phyloP scores from a whole-genome alignment of 2,113 vertebrate species.

The Zapus hudsonius region DNA sequence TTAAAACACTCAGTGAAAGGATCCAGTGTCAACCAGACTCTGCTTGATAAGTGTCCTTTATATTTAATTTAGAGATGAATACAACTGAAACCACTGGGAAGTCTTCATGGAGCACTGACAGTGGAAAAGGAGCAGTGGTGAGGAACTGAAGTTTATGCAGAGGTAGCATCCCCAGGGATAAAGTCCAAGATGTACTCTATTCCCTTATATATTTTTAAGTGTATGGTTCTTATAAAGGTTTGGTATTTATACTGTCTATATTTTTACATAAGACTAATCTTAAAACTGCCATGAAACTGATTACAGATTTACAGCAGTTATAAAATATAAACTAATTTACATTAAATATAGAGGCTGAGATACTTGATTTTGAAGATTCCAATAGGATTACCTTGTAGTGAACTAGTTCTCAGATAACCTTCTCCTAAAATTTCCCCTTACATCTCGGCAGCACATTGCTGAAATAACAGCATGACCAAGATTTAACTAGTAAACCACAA shows the following conservation, averaged over 20 bases:
- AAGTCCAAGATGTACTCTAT: neutral
- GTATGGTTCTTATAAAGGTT: neutral
- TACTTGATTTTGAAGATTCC: constrained; percentile 6
- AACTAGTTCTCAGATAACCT: neutral
- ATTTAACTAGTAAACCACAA: constrained; percentile 50
- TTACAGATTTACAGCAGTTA: neutral
- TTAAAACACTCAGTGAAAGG: neutral
- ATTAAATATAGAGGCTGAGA: constrained; percentile 1
- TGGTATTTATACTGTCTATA: neutral
- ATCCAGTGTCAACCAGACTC: neutral
- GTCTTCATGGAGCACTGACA: neutral
- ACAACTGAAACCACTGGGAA: neutral
- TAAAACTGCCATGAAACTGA: neutral
- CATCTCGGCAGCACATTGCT: constrained; percentile 51
- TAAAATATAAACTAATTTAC: constrained; percentile 32
- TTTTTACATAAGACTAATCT: constrained; percentile 17
- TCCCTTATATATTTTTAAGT: neutral
- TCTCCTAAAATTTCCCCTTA: constrained; percentile 32
- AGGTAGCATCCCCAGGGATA: neutral
- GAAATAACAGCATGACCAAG: constrained; percentile 24
- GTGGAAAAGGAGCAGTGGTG: neutral
- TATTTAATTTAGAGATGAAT: neutral
- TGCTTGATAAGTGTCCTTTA: neutral
- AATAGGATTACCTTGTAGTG: neutral
- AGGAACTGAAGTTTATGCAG: neutral